A percentile compares a stretch with the other conserved stretches of the same genome.
These are phyloP conservation scores for Halocynthia roretzi DNA, from an alignment of 23 tunicate genomes.

Conservation along the genomic window DNA sequence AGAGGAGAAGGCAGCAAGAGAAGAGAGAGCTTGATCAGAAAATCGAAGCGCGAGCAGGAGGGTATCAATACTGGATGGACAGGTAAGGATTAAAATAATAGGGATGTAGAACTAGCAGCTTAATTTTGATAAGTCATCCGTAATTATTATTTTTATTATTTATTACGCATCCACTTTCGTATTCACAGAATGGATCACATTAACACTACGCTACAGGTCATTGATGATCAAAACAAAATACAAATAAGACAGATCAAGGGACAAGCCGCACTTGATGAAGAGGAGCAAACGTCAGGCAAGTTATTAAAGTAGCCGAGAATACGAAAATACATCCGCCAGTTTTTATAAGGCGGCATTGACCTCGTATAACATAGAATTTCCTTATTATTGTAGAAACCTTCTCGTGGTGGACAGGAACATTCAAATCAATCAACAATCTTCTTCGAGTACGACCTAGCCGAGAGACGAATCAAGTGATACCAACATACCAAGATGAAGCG, in stretches of 20 bases:
- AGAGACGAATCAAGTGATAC: too few relatives aligned
- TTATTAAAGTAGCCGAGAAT: not conserved
- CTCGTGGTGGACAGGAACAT: constrained; percentile 5
- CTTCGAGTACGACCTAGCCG: too few relatives aligned
- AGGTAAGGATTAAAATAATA: constrained; percentile 6
- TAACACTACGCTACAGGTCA: constrained; percentile 33
- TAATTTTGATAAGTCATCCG: too few relatives aligned
- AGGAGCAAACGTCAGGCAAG: constrained; percentile 10
- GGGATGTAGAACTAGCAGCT: too few relatives aligned
- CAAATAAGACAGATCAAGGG: constrained; percentile 22
- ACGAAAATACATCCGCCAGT: too few relatives aligned
- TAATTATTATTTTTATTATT: not conserved
- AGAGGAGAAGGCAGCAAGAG: constrained; percentile 34
- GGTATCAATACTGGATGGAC: constrained; percentile 62
- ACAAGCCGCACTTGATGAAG: constrained; percentile 14
- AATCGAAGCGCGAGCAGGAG: constrained; percentile 61
- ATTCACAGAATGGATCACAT: constrained; percentile 35
- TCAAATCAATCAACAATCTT: not conserved
- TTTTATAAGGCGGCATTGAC: not conserved
- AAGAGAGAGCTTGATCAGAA: constrained; percentile 43
- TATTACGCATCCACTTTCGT: too few relatives aligned
- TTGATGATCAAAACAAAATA: constrained; percentile 35
- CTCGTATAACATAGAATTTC: not conserved
- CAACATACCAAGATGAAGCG: too few relatives aligned
- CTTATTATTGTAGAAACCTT: not conserved